phyloP scores from a whole-genome alignment of 2,888 invertebrate species.

The Prosapia bicincta region DNA sequence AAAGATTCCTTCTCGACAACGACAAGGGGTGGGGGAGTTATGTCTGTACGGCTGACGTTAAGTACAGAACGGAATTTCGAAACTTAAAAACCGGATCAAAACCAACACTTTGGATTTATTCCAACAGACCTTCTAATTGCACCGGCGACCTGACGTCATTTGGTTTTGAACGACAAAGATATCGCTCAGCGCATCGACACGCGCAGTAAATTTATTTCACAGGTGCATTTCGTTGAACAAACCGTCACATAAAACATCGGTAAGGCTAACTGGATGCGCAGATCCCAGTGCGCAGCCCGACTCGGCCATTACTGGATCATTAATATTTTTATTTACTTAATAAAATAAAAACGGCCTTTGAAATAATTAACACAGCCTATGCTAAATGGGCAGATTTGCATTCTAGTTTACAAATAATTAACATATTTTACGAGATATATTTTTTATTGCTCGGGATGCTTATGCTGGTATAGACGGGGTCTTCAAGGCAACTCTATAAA shows the following conservation, averaged over 20 bases:
- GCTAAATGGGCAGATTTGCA: slow-evolving; percentile 4
- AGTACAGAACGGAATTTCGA: too few species aligned
- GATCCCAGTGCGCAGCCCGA: background rate
- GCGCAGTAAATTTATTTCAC: background rate
- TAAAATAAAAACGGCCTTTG: slow-evolving; percentile 15
- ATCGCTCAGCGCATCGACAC: background rate
- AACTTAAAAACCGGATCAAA: background rate
- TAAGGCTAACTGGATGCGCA: background rate
- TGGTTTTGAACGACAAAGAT: background rate
- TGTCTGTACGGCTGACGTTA: too few species aligned
- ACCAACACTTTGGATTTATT: background rate
- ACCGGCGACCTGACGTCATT: background rate
- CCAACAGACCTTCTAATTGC: background rate
- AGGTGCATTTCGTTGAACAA: background rate
- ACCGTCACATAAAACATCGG: background rate
- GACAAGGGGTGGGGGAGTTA: too few species aligned
- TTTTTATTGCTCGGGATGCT: background rate
- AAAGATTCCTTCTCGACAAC: too few species aligned
- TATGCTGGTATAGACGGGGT: background rate
- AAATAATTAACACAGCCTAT: slow-evolving; percentile 27
- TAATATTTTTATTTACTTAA: slow-evolving; percentile 23
- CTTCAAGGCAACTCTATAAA: background rate
- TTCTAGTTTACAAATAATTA: slow-evolving; percentile 11
- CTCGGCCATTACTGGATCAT: background rate
- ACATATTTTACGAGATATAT: slow-evolving; percentile 8